A percentile compares a stretch with the other conserved stretches of the same genome.
phyloP scores from a whole-genome alignment of 1,140 invertebrate species.

The Calliopsis andreniformis region DNA sequence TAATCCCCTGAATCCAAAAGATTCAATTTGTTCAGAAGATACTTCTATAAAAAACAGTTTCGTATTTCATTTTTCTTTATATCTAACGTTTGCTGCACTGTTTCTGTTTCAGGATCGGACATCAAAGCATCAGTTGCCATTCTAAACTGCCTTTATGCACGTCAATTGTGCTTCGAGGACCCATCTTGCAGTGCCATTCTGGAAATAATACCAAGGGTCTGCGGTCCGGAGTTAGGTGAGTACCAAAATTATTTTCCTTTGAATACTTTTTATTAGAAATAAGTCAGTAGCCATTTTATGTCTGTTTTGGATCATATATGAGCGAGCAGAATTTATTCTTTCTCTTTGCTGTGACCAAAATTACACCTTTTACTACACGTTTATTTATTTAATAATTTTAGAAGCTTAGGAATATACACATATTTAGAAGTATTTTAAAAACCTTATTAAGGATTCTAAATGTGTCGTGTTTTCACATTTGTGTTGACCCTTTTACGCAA shows the following conservation, averaged over 20 bases:
- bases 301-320: not conserved
- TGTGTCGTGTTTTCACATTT: no score
- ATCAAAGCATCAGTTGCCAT: constrained; percentile 89
- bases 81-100: not conserved
- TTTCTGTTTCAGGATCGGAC: constrained; percentile 85
- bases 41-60: constrained; percentile 7
- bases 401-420: no score
- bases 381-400: no score
- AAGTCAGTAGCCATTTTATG: not conserved
- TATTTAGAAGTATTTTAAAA: no score
- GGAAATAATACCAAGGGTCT: constrained; percentile 93
- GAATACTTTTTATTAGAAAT: not conserved
- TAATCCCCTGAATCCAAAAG: no score
- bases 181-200: constrained; percentile 92
- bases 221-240: constrained; percentile 93
- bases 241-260: constrained; percentile 48
- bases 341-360: no score
- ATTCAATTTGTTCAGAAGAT: constrained; percentile 10
- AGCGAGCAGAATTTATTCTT: no score
- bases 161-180: constrained; percentile 93
- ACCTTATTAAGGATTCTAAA: no score
- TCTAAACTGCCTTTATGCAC: constrained; percentile 91
- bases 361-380: no score
- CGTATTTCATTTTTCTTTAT: constrained; percentile 17
- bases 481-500: no score